Evolutionary conservation across 2,797 vertebrate species (phyloP).

Genomic region (Enteromius argenteus): DNA sequence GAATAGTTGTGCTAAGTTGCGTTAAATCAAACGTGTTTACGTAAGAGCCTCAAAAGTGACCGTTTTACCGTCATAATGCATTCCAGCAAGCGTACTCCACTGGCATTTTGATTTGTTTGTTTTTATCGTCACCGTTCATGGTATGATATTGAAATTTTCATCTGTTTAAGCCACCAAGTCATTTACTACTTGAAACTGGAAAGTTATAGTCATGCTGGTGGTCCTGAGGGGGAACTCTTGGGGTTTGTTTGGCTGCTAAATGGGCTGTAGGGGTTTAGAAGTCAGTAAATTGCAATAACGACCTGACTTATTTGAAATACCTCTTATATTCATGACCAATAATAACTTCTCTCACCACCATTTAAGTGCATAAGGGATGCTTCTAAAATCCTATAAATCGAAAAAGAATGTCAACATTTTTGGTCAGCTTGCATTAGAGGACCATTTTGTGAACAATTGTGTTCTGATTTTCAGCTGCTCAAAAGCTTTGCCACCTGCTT

Average conservation of each 20-base stretch:
- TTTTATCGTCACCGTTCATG: constrained; percentile 33
- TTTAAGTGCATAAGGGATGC: constrained; percentile 33
- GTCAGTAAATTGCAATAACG: constrained; percentile 43
- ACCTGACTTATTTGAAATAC: constrained; percentile 26
- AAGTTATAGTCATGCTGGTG: constrained; percentile 24
- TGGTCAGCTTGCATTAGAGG: background rate
- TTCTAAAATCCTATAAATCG: constrained; percentile 10
- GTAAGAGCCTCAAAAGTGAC: constrained; percentile 11
- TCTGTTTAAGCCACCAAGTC: constrained; percentile 11
- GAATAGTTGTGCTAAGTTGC: constrained; percentile 12
- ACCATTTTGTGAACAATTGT: background rate
- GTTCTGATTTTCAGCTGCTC: constrained; percentile 82
- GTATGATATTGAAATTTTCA: constrained; percentile 34
- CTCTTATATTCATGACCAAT: background rate
- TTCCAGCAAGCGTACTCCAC: constrained; percentile 27
- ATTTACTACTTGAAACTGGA: background rate
- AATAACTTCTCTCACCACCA: background rate
- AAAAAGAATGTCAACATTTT: constrained; percentile 20
- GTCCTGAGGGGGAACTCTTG: background rate
- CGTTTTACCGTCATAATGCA: background rate
- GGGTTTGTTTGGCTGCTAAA: constrained; percentile 34
- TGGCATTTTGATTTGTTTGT: constrained; percentile 4
- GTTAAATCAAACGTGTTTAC: constrained; percentile 49
- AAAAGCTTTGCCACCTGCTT: constrained; percentile 97
- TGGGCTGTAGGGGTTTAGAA: background rate